phyloP scores from a whole-genome alignment of 2,797 vertebrate species.

The Danio jaintianensis region DNA sequence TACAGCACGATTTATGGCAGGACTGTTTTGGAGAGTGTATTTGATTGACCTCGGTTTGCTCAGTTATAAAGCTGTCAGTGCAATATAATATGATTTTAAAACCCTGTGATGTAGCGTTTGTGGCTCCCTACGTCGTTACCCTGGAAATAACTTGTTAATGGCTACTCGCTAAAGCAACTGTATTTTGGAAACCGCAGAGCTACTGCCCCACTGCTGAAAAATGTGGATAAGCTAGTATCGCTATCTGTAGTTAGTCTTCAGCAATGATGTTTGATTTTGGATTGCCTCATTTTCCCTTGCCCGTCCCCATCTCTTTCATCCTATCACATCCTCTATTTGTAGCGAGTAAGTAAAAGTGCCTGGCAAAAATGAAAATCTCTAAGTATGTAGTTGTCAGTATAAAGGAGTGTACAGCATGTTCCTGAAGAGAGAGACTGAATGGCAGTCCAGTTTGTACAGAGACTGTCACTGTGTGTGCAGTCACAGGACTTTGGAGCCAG shows the following conservation, averaged over 20 bases:
- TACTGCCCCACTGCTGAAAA: slow-evolving; percentile 5
- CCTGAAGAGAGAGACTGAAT: background rate
- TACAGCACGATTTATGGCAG: no score
- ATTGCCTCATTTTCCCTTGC: background rate
- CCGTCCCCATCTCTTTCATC: background rate
- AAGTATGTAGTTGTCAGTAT: background rate
- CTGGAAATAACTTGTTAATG: slow-evolving; percentile 10
- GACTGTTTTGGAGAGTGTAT: background rate
- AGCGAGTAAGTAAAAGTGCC: background rate
- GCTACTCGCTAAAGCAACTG: background rate
- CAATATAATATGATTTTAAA: slow-evolving; percentile 6
- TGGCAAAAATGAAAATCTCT: background rate
- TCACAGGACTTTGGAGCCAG: background rate
- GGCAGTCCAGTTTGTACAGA: background rate
- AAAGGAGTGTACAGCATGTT: slow-evolving; percentile 1
- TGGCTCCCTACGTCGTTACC: background rate
- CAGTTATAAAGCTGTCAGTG: background rate
- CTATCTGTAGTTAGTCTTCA: slow-evolving; percentile 16
- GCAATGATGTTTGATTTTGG: background rate
- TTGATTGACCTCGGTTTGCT: slow-evolving; percentile 24
- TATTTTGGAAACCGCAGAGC: background rate
- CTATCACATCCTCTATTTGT: background rate
- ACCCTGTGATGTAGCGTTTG: background rate
- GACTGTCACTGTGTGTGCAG: background rate
- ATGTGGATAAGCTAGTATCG: background rate